Evolutionary conservation across 2,797 vertebrate species (phyloP).

Genomic region (Anableps anableps): DNA sequence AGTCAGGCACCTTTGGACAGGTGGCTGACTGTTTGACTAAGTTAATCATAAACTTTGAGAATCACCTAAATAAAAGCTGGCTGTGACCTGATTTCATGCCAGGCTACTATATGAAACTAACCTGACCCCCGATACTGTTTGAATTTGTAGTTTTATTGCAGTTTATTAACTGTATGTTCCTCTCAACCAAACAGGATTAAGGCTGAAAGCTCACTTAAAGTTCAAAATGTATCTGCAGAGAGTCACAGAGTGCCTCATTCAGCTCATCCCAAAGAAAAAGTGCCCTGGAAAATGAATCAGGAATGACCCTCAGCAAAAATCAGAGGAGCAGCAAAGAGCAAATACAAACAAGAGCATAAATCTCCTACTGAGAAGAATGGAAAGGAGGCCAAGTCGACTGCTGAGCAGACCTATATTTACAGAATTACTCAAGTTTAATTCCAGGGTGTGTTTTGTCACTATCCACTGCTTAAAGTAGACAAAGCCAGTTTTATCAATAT

Average conservation of each 20-base stretch:
- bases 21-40: slow-evolving; percentile 38
- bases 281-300: neutral
- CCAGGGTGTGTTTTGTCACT: neutral
- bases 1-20: slow-evolving; percentile 60
- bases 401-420: neutral
- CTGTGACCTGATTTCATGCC: neutral
- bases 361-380: neutral
- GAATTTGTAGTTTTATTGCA: slow-evolving; percentile 16
- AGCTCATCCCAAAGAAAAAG: neutral
- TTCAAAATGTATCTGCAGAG: neutral
- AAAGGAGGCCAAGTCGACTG: slow-evolving; percentile 5
- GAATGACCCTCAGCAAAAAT: neutral
- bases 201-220: neutral
- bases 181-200: neutral
- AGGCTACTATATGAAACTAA: neutral
- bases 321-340: slow-evolving; percentile 11
- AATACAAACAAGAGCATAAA: slow-evolving; percentile 16
- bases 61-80: slow-evolving; percentile 15
- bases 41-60: slow-evolving; percentile 68
- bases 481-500: slow-evolving; percentile 5
- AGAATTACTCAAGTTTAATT: slow-evolving; percentile 23
- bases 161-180: neutral
- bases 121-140: neutral
- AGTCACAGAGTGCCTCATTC: neutral
- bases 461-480: neutral